Evolutionary conservation across 2,113 vertebrate genomes (phyloP), one percentile per base, ranked within the genome.

Genomic region (Gallinago jamesoni): DNA sequence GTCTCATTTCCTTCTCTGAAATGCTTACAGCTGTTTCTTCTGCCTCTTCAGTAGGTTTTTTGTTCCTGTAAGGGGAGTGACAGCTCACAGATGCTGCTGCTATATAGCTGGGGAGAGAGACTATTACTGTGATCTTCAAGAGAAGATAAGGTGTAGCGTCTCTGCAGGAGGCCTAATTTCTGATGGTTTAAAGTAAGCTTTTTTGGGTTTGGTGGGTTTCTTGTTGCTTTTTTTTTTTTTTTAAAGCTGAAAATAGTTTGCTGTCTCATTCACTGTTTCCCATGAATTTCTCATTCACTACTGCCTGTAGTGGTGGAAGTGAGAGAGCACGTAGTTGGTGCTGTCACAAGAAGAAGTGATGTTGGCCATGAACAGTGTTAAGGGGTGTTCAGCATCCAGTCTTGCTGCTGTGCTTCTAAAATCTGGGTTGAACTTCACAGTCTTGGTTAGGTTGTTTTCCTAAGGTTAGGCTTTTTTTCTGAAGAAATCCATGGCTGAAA

Each of bases 11-110:
- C 79, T 92, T 63, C 90, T 89, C 67, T 83, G 68, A 93, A 95
- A 93, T 70, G 60, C 92, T 92, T 89, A 84, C 92, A 96, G 92
- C 88, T 96, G 93, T 86, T 93, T 93, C 52, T 92, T 39, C 60
- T 96, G 90, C 90, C 24, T 43, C 80, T 94, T 94, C 92, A 95
- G 95, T 80, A 95, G 79, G 70, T 60, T 96, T 96, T 93, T 96
- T 96, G 72, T 97, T 95, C 66, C 77, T 91, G 77, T 91, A 47
- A 28, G 74, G 79, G 76, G 91, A 91, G 53, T 95, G 94, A 93
- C 78, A 94, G 87, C 82, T 83, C 82, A 91, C 95, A 94, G 90
- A 96, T 95, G 96, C 90, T 95, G 79, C 68, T 85, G 55, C 66
- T 93, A 78, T 67, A 52, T 80, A 76, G 31, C 59, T 83, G 55